Conservation (phyloP, 2,113 vertebrate genomes). For the Thinocorus orbignyianus region DNA sequence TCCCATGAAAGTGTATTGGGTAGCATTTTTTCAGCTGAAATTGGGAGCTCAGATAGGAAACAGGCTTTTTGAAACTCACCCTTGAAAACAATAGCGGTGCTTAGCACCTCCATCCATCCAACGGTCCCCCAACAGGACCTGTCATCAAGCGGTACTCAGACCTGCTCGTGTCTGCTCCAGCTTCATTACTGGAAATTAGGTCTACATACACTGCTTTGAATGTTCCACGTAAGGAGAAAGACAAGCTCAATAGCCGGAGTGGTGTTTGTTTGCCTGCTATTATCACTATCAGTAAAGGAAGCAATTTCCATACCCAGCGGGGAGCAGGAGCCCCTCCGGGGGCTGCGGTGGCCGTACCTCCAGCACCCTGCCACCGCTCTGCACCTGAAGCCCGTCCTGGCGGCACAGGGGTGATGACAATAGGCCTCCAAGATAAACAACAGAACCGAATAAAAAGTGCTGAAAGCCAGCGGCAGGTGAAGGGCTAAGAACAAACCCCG, state of each 20-base stretch:
- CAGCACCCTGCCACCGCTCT: neutral
- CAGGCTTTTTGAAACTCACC: neutral
- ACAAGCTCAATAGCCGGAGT: constrained; percentile 17
- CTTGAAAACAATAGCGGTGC: neutral
- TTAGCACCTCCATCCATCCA: constrained; percentile 72
- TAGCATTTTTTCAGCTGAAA: neutral
- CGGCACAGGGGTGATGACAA: constrained; percentile 79
- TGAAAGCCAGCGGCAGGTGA: constrained; percentile 89
- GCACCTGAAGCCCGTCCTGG: constrained; percentile 80
- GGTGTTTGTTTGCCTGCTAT: constrained; percentile 62
- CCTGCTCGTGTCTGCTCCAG: constrained; percentile 50
- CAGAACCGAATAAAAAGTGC: constrained; percentile 63
- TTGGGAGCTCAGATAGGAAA: neutral
- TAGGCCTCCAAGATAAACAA: constrained; percentile 46
- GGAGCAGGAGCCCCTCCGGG: neutral
- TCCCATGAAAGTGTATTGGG: neutral
- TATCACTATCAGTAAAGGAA: constrained; percentile 47
- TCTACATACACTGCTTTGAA: constrained; percentile 81
- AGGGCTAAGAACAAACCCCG: constrained; percentile 60
- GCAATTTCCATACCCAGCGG: constrained; percentile 18
- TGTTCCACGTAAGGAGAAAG: constrained; percentile 63
- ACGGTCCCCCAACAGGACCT: constrained; percentile 82
- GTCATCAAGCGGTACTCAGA: constrained; percentile 79
- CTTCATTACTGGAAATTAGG: constrained; percentile 71
- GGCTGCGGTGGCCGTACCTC: rapidly evolving